Conservation (phyloP, 37 sponge, comb jelly and placozoan genomes). For the Beroe forskalii region DNA sequence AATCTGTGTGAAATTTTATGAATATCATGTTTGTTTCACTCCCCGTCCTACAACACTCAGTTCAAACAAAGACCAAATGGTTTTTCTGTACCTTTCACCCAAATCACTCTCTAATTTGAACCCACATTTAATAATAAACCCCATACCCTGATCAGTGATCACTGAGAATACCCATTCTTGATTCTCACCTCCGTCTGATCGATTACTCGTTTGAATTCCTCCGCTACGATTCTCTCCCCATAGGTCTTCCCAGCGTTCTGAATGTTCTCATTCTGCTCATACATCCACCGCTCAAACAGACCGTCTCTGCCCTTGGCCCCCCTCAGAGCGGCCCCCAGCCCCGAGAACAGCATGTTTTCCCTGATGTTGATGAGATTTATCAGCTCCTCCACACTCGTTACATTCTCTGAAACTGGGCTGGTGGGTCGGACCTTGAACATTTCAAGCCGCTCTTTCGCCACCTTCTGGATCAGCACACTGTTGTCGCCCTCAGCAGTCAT, state of each 20-base stretch:
- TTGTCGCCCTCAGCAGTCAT: constrained; percentile 64
- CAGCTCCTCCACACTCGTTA: background rate
- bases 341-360: constrained; percentile 30
- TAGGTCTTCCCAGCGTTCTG: constrained; percentile 45
- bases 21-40: no score
- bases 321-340: background rate
- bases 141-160: no score
- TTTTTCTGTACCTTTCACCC: no score
- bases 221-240: constrained; percentile 35
- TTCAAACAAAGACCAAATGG: no score
- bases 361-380: constrained; percentile 47
- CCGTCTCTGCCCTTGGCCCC: constrained; percentile 13
- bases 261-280: constrained; percentile 37
- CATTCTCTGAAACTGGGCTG: background rate
- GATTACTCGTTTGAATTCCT: constrained; percentile 39
- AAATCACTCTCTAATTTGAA: no score
- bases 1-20: no score
- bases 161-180: no score
- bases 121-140: no score
- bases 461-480: constrained; percentile 57
- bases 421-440: constrained; percentile 1
- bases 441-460: constrained; percentile 27
- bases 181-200: background rate
- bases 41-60: no score
- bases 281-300: constrained; percentile 23